phyloP scores from a whole-genome alignment of 2,888 invertebrate genomes.

The Cephus pygmeus region DNA sequence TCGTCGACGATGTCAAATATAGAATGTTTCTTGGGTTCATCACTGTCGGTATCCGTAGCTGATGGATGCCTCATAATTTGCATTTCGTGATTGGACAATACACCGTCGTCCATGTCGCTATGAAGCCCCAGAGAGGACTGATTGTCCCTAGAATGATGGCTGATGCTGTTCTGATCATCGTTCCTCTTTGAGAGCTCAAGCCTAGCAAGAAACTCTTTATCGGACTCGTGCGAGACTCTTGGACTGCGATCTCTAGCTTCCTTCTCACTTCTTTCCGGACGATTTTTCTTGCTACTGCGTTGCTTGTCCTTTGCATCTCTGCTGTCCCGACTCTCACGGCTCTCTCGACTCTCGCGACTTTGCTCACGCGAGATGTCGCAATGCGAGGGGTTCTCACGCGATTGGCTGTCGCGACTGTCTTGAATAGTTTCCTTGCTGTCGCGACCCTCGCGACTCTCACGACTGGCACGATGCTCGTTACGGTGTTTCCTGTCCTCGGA shows the following conservation, averaged over 20 bases:
- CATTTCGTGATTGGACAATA: slow-evolving; percentile 56
- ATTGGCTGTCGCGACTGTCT: slow-evolving; percentile 14
- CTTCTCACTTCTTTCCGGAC: slow-evolving; percentile 44
- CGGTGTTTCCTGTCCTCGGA: slow-evolving; percentile 63
- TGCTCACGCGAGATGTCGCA: slow-evolving; percentile 13
- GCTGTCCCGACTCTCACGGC: slow-evolving; percentile 41
- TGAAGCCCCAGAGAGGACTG: slow-evolving; percentile 50
- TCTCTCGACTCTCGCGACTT: slow-evolving; percentile 24
- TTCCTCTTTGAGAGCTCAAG: slow-evolving; percentile 55
- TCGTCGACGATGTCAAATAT: slow-evolving; percentile 92
- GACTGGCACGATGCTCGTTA: slow-evolving; percentile 62
- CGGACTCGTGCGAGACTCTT: slow-evolving; percentile 53
- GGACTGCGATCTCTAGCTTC: slow-evolving; percentile 61
- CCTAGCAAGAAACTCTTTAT: slow-evolving; percentile 58
- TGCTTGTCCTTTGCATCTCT: slow-evolving; percentile 55
- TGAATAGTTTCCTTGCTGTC: slow-evolving; percentile 42
- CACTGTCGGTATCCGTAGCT: slow-evolving; percentile 74
- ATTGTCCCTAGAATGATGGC: slow-evolving; percentile 47
- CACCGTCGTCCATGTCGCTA: slow-evolving; percentile 60
- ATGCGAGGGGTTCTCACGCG: not conserved
- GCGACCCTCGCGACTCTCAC: slow-evolving; percentile 55
- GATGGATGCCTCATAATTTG: slow-evolving; percentile 57
- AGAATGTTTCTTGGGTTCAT: slow-evolving; percentile 88
- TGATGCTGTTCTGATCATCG: slow-evolving; percentile 42
- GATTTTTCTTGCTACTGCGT: slow-evolving; percentile 44